Evolutionary conservation across 1,140 invertebrate genomes (phyloP).

Genomic region (Trachymyrmex septentrionalis): DNA sequence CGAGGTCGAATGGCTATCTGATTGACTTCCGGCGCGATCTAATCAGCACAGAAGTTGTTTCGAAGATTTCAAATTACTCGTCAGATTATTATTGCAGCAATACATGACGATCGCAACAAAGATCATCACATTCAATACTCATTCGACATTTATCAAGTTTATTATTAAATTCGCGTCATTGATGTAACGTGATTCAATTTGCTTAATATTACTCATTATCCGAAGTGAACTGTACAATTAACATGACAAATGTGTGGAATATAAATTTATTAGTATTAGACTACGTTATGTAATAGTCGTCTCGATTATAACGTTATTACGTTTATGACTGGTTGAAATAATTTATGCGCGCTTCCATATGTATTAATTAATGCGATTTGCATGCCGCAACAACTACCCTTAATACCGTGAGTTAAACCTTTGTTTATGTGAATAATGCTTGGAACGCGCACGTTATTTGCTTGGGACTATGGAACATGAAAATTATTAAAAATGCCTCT

Average conservation of each 20-base stretch:
- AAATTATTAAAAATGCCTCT: not conserved
- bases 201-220: constrained; percentile 30
- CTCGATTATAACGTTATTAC: constrained; percentile 10
- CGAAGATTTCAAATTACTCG: constrained; percentile 34
- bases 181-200: constrained; percentile 21
- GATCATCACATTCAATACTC: not conserved
- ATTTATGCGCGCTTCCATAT: constrained; percentile 19
- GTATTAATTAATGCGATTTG: constrained; percentile 48
- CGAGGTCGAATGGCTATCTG: not conserved
- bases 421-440: not conserved
- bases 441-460: not conserved
- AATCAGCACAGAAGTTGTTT: constrained; percentile 34
- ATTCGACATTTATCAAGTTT: not conserved
- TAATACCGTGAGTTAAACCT: constrained; percentile 38
- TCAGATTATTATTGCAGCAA: not conserved
- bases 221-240: not conserved
- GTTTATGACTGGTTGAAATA: not conserved
- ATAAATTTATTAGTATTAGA: constrained; percentile 33
- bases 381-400: not conserved
- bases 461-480: not conserved
- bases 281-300: not conserved
- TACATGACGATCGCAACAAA: not conserved
- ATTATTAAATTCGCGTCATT: not conserved
- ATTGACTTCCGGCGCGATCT: constrained; percentile 25
- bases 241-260: not conserved